phyloP scores from a whole-genome alignment of 1,140 invertebrate species.

The Teleopsis dalmanni region DNA sequence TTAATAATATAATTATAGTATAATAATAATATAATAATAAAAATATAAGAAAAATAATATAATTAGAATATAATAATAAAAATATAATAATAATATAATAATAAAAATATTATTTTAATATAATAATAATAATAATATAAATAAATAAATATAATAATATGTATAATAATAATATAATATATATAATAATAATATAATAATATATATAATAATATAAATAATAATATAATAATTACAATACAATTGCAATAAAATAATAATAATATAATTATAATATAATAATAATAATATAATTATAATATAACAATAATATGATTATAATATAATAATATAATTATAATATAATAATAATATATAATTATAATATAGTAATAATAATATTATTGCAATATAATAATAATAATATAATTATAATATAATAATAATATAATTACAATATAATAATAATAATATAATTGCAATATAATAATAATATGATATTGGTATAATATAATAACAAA shows the following conservation, averaged over 20 bases:
- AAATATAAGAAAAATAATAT: neutral
- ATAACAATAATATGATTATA: neutral
- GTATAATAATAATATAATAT: neutral
- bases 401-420: neutral
- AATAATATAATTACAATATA: neutral
- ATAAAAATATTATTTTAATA: neutral
- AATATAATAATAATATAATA: neutral
- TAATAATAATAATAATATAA: neutral
- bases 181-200: neutral
- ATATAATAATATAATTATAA: neutral
- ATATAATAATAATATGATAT: no score
- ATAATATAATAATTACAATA: neutral
- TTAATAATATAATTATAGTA: neutral
- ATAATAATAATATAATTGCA: neutral
- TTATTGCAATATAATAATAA: neutral
- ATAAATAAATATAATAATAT: neutral
- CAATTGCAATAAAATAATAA: neutral
- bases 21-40: neutral
- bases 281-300: neutral
- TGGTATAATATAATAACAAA: no score
- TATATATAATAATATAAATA: neutral
- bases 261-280: neutral
- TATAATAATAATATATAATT: neutral
- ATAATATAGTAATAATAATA: neutral
- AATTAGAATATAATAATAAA: neutral